phyloP scores from a whole-genome alignment of 2,797 vertebrate species.

The Acanthornis magna region DNA sequence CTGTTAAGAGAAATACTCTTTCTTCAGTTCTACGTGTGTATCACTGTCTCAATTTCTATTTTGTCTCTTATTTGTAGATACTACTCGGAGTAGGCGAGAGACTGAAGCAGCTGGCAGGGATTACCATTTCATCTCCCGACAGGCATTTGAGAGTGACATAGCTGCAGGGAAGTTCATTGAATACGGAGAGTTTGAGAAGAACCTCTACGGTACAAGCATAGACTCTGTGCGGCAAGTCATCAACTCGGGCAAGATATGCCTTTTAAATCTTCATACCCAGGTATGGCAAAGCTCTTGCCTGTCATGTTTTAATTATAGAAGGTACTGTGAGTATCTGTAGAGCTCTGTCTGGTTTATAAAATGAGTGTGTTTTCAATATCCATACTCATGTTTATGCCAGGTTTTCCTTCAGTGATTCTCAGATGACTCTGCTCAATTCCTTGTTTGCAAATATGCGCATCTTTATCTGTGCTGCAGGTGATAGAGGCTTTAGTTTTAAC shows the following conservation, averaged over 20 bases:
- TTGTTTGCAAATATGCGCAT: background rate
- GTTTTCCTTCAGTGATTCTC: background rate
- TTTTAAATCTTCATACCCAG: constrained; percentile 94
- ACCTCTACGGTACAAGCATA: constrained; percentile 92
- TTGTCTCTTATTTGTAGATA: constrained; percentile 79
- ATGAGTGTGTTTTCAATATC: background rate
- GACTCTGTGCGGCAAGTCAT: constrained; percentile 96
- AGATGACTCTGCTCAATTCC: background rate
- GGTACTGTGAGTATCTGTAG: background rate
- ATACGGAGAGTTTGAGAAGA: constrained; percentile 95
- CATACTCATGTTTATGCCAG: background rate
- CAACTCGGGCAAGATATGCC: constrained; percentile 96
- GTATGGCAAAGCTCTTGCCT: constrained; percentile 68
- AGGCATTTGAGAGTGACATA: constrained; percentile 89
- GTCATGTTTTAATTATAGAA: background rate
- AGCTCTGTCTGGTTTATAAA: background rate
- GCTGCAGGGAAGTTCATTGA: constrained; percentile 94
- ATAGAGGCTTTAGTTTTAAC: background rate
- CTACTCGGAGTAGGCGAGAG: constrained; percentile 88
- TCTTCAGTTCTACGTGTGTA: background rate
- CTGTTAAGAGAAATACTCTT: background rate
- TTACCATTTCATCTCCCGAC: constrained; percentile 93
- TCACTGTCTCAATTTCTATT: background rate
- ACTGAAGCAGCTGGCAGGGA: constrained; percentile 89
- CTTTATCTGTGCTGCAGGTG: background rate